Evolutionary conservation across 2,888 invertebrate species (phyloP), one percentile per base, ranked within the genome.

Genomic region (Diarsia mendica): DNA sequence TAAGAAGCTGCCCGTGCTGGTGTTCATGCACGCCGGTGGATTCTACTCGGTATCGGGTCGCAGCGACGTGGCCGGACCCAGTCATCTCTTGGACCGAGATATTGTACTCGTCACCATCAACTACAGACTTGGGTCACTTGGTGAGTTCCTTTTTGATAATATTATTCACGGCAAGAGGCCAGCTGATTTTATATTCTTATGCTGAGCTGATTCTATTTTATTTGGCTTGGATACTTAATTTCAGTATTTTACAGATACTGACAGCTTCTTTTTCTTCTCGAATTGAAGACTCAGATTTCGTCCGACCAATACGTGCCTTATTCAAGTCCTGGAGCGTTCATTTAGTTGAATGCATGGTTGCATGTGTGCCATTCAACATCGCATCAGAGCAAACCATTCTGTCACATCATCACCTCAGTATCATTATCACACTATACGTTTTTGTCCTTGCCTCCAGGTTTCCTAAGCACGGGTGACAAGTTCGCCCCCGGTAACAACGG

Each of bases 11-110:
- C 97, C 98, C 0, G 98, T 98, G 1, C 91, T 98, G 13, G 97
- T 98, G 3, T 97, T 96, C 91, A 96, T 98, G 80, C 98, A 98
- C 91, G 97, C 97, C 0, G 98, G 98, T 0, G 97, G 97, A 13
- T 98, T 97, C 91, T 97, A 97, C 90, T 95, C 95, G 0, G 92
- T 95, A 13, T 97, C 97, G 0, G 97, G 97, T 0, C 97, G 97
- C 84, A 98, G 97, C 78, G 94, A 94, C 85, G 80, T 94, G 64
- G 93, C 95, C 1, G 97, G 97, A 1, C 98, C 98, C 0, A 95
- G 97, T 83, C 97, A 97, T 86, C 94, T 98, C 28, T 94, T 98
- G 89, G 97, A 98, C 90, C 94, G 97, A 48, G 97, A 97, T 75
- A 89, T 98, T 46, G 97, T 98, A 5, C 91, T 98, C 61, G 97